phyloP scores from a whole-genome alignment of 2,888 invertebrate genomes.

The Sisyra terminalis region DNA sequence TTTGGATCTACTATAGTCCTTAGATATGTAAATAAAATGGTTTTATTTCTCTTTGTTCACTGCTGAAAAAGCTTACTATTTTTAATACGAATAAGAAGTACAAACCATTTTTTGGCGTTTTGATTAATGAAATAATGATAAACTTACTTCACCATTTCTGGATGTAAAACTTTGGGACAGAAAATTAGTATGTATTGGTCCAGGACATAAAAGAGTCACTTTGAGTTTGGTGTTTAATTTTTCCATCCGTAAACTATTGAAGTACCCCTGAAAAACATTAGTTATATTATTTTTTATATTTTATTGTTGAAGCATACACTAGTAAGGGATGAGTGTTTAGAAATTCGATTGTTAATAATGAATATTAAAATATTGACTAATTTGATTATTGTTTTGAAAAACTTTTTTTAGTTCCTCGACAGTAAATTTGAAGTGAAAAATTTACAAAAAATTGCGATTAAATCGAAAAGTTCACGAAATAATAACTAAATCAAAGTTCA shows the following conservation, averaged over 20 bases:
- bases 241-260: slow-evolving; percentile 43
- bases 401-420: too few species aligned
- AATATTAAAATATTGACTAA: neutral
- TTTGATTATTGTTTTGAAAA: too few species aligned
- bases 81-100: neutral
- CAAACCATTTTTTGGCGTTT: neutral
- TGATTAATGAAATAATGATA: neutral
- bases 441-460: too few species aligned
- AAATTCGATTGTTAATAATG: slow-evolving; percentile 2
- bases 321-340: too few species aligned
- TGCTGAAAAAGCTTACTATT: too few species aligned
- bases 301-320: too few species aligned
- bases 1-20: too few species aligned
- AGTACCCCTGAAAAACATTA: slow-evolving; percentile 44
- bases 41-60: neutral
- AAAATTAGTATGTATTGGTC: slow-evolving; percentile 56
- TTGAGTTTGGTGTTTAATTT: slow-evolving; percentile 38
- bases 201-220: slow-evolving; percentile 58
- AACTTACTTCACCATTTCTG: slow-evolving; percentile 36
- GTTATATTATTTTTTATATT: too few species aligned
- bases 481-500: too few species aligned
- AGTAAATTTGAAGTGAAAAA: too few species aligned
- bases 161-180: slow-evolving; percentile 51
- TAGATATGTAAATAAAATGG: neutral
- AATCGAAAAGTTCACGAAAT: too few species aligned